Conservation (phyloP, 1,140 invertebrate genomes). For the Nebria ingens region DNA sequence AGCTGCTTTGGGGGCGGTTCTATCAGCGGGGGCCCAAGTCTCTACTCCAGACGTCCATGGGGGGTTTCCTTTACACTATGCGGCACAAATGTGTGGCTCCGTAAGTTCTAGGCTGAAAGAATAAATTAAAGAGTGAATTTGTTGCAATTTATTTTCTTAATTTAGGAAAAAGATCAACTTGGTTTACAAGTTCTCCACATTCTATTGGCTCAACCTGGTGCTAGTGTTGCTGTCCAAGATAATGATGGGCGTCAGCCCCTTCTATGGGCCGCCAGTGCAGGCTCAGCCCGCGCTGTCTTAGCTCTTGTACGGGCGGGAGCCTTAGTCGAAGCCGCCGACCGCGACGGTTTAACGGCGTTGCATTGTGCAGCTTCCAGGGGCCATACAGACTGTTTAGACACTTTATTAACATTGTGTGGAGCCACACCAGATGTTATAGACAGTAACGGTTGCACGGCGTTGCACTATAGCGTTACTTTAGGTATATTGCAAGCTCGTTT, state of each 20-base stretch:
- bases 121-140: too few relatives aligned
- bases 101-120: too few relatives aligned
- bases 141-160: too few relatives aligned
- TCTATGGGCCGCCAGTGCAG: slow-evolving; percentile 93
- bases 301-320: slow-evolving; percentile 78
- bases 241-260: slow-evolving; percentile 87
- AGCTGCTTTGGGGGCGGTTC: slow-evolving; percentile 72
- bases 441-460: slow-evolving; percentile 84
- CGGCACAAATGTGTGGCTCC: slow-evolving; percentile 88
- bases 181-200: slow-evolving; percentile 74
- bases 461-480: slow-evolving; percentile 93
- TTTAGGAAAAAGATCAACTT: slow-evolving; percentile 35
- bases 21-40: slow-evolving; percentile 72
- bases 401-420: slow-evolving; percentile 78
- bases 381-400: slow-evolving; percentile 85
- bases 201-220: slow-evolving; percentile 64
- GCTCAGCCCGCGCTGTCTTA: slow-evolving; percentile 81
- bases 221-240: slow-evolving; percentile 75
- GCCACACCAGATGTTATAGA: slow-evolving; percentile 78
- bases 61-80: slow-evolving; percentile 93
- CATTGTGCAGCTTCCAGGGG: slow-evolving; percentile 95
- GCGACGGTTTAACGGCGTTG: slow-evolving; percentile 75
- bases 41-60: slow-evolving; percentile 85
- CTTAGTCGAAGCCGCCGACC: slow-evolving; percentile 65
- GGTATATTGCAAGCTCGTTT: too few relatives aligned